Base-by-base conservation (phyloP, 2,888 invertebrate species). In the Hedya salicella region DNA sequence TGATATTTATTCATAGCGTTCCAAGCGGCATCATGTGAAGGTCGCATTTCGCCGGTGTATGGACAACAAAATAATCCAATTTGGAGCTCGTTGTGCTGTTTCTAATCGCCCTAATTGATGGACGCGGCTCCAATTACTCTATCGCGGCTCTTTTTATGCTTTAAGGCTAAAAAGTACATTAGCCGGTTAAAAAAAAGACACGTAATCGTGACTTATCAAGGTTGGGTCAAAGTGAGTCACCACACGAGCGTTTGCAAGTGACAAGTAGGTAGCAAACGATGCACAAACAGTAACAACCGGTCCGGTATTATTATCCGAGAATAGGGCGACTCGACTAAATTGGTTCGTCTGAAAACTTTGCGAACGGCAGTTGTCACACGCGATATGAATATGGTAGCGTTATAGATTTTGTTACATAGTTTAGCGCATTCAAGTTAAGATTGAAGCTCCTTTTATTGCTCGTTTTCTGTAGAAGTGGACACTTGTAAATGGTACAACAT, bases 71-170 rank as follows among this genome's bases (percentile, higher is more conserved):
- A 64, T 82, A 85, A 85, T 86, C 82, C 81, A 85, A 84, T 85
- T 83, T 82, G 71, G 77, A 73, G 71, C 73, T 74, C 73, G 72
- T 74, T 76, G 74, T 78, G 75, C 78, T 78, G 80, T 80, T 84
- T 82, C 80, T 83, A 86, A 86, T 84, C 82, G 77, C 72, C 73
- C 77, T 86, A 86, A 86, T 83, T 85, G 82, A 78, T 78, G 74
- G 79, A 81, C 82, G 80, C 71, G 75, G 69, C 75, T 79, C 77
- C 77, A 83, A 84, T 85, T 82, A 85, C 77, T 70, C 73, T 76
- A 79, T 78, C 75, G 77, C 73, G 71, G 74, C 75, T 75, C 73
- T 76, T 78, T 78, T 74, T 69, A 70, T 72, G 73, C 73, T 70
- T 73, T 69, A 71, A 40, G 36, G 44, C 56, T 44, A 59, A 59